phyloP scores from a whole-genome alignment of 1,140 invertebrate species.

The Anthonomus grandis region DNA sequence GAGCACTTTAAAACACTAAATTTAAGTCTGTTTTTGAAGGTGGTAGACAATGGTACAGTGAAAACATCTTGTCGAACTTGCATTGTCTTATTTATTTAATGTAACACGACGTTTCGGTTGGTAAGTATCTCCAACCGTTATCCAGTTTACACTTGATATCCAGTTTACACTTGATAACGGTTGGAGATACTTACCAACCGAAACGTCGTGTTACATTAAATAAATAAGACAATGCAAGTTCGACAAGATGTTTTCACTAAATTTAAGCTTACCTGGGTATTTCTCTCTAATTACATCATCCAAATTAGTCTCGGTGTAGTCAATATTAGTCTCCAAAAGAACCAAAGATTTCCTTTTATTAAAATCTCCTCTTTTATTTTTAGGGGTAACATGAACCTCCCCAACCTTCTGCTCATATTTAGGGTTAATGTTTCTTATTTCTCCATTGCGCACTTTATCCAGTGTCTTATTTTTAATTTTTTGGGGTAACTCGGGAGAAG shows the following conservation, averaged over 20 bases:
- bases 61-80: too few species aligned
- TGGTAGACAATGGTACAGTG: too few species aligned
- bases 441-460: constrained; percentile 30
- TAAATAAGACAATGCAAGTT: too few species aligned
- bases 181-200: too few species aligned
- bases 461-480: constrained; percentile 41
- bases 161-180: too few species aligned
- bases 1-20: too few species aligned
- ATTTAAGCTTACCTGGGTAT: constrained; percentile 11
- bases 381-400: constrained; percentile 28
- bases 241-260: neutral
- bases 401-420: constrained; percentile 36
- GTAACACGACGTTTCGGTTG: too few species aligned
- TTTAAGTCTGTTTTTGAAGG: too few species aligned
- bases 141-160: too few species aligned
- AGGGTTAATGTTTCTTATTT: constrained; percentile 17
- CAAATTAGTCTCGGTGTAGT: constrained; percentile 45
- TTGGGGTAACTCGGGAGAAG: constrained; percentile 23
- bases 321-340: constrained; percentile 45
- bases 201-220: too few species aligned
- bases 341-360: constrained; percentile 41
- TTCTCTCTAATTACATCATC: constrained; percentile 30
- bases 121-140: too few species aligned
- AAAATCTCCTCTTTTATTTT: constrained; percentile 17
- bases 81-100: too few species aligned